These are phyloP conservation scores for Cryptotis parvus DNA, from an alignment of 2,113 vertebrate species.

Conservation along the genomic window DNA sequence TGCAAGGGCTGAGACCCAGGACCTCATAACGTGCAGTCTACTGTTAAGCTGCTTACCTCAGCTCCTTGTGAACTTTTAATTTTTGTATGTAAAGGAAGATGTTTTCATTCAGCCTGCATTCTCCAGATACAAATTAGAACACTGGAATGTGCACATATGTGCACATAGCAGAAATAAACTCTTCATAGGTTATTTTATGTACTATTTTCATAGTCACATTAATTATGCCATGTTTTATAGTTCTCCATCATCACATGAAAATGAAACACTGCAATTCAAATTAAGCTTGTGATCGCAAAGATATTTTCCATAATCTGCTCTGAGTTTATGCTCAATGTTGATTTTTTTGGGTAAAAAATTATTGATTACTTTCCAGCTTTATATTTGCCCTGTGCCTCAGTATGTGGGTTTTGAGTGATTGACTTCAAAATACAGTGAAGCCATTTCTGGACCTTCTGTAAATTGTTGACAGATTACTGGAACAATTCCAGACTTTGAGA, in stretches of 20 bases:
- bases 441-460: not conserved
- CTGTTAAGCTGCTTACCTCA: no score
- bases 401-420: slow-evolving; percentile 4
- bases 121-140: not conserved
- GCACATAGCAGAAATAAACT: not conserved
- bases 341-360: not conserved
- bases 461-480: slow-evolving; percentile 12
- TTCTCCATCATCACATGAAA: not conserved
- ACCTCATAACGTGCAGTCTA: no score
- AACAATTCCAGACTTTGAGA: not conserved
- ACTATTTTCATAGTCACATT: not conserved
- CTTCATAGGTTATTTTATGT: not conserved
- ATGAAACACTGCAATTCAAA: not conserved
- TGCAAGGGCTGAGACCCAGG: no score
- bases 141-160: not conserved
- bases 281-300: not conserved
- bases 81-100: not conserved
- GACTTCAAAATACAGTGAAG: not conserved
- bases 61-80: not conserved
- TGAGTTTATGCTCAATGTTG: not conserved
- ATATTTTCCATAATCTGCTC: not conserved
- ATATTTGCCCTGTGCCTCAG: not conserved
- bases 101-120: not conserved
- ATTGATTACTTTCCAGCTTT: slow-evolving; percentile 14
- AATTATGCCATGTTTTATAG: not conserved